Evolutionary conservation across 2,113 vertebrate genomes (phyloP).

Genomic region (Pogonocichla stellata): DNA sequence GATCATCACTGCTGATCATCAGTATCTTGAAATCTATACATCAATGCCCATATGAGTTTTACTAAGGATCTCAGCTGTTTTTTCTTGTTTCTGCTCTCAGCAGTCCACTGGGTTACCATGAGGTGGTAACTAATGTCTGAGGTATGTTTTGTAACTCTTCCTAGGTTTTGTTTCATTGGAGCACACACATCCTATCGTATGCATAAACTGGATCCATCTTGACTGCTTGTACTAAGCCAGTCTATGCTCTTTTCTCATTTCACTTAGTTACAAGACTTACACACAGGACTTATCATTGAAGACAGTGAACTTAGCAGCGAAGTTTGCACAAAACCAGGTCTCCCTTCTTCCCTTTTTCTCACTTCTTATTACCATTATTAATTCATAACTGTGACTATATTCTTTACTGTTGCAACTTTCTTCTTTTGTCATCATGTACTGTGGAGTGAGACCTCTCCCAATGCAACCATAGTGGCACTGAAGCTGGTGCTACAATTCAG

Average conservation of each 20-base stretch:
- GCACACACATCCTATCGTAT: neutral
- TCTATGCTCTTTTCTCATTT: neutral
- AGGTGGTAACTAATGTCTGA: neutral
- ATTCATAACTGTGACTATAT: neutral
- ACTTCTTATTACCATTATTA: neutral
- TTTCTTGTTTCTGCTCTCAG: neutral
- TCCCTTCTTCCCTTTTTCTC: neutral
- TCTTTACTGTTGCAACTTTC: neutral
- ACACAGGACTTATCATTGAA: neutral
- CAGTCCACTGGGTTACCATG: neutral
- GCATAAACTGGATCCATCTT: neutral
- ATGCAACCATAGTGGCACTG: accelerated
- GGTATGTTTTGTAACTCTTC: neutral
- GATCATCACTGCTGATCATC: neutral
- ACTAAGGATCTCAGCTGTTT: neutral
- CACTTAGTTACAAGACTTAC: neutral
- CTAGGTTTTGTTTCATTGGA: neutral
- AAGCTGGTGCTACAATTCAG: neutral
- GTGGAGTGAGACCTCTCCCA: neutral
- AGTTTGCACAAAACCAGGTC: neutral
- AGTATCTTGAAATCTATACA: neutral
- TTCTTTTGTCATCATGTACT: neutral
- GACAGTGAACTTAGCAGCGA: neutral
- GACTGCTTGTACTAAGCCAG: neutral
- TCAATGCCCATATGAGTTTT: neutral